phyloP scores from a whole-genome alignment of 2,888 invertebrate genomes.

The Allygus modestus region DNA sequence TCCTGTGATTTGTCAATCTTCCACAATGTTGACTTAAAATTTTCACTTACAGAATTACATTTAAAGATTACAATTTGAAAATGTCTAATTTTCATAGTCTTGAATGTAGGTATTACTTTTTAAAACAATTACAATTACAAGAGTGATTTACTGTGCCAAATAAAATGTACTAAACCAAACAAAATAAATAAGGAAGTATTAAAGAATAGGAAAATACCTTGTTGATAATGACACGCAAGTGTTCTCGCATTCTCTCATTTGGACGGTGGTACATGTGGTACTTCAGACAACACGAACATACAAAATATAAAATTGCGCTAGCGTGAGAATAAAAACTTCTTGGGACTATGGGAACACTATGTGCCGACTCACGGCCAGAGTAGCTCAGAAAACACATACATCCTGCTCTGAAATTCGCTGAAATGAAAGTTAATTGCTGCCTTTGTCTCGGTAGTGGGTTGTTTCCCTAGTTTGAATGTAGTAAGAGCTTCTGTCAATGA shows the following conservation, averaged over 20 bases:
- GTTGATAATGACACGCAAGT: slow-evolving; percentile 17
- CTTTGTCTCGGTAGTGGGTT: slow-evolving; percentile 8
- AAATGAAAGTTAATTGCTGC: slow-evolving; percentile 15
- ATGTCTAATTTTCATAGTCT: no score
- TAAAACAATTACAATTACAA: no score
- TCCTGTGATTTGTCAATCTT: no score
- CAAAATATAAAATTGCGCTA: not conserved
- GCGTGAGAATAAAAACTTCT: not conserved
- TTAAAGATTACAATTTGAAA: no score
- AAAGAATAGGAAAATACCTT: not conserved
- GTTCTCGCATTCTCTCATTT: slow-evolving; percentile 42
- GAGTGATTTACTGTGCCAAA: no score
- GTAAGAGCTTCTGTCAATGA: not conserved
- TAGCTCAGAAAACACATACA: slow-evolving; percentile 20
- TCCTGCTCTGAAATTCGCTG: slow-evolving; percentile 14
- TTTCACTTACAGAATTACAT: no score
- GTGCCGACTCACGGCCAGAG: not conserved
- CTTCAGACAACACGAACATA: not conserved
- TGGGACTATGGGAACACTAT: not conserved
- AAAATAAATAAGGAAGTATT: not conserved
- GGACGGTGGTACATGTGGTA: slow-evolving; percentile 37
- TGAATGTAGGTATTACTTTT: no score
- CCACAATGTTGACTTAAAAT: no score
- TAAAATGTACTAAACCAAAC: not conserved
- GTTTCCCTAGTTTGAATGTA: not conserved